phyloP scores from a whole-genome alignment of 2,113 vertebrate species.

The Cinclus mexicanus region DNA sequence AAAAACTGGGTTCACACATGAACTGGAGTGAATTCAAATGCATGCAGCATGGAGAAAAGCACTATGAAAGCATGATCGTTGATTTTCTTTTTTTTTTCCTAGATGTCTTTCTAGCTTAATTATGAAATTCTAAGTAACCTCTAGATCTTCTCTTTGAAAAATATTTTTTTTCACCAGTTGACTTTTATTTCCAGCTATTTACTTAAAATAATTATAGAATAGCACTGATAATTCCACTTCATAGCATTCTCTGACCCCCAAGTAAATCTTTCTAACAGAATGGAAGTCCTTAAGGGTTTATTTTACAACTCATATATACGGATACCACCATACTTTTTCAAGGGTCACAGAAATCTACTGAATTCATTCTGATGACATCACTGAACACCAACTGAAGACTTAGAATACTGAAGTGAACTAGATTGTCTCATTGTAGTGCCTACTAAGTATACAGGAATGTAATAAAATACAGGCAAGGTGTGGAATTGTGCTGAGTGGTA shows the following conservation, averaged over 20 bases:
- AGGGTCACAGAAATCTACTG: background rate
- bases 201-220: background rate
- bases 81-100: background rate
- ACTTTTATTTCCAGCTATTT: background rate
- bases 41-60: background rate
- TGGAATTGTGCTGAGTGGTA: background rate
- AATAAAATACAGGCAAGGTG: background rate
- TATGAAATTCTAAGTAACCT: background rate
- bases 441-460: background rate
- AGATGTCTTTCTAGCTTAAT: background rate
- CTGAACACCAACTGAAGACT: background rate
- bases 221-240: background rate
- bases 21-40: background rate
- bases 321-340: background rate
- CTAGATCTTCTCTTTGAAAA: background rate
- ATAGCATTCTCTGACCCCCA: background rate
- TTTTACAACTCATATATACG: background rate
- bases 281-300: background rate
- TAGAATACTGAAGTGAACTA: background rate
- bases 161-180: background rate
- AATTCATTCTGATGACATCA: background rate
- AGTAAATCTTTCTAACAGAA: background rate
- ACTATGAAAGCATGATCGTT: background rate
- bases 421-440: background rate
- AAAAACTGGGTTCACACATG: background rate